Evolutionary conservation across 2,888 invertebrate species (phyloP).

Genomic region (Luperina testacea): DNA sequence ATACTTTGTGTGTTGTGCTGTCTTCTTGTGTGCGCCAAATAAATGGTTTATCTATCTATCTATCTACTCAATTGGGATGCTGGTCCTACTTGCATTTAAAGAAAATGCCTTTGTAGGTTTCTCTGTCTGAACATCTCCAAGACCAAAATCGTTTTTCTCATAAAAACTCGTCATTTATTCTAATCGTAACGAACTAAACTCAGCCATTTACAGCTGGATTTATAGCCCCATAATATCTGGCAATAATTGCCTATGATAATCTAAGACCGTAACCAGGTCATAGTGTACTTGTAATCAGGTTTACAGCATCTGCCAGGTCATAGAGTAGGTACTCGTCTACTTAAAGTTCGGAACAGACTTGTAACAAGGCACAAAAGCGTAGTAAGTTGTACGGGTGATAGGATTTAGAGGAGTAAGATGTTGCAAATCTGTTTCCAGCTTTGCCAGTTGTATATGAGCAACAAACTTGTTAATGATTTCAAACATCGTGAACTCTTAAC

Average conservation of each 20-base stretch:
- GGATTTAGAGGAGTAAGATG: slow-evolving; percentile 7
- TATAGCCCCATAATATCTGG: slow-evolving; percentile 46
- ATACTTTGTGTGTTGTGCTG: no score
- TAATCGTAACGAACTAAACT: slow-evolving; percentile 20
- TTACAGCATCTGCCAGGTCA: slow-evolving; percentile 36
- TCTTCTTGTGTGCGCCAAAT: no score
- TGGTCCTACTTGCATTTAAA: not conserved
- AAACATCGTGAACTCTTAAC: not conserved
- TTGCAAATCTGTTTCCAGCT: slow-evolving; percentile 22
- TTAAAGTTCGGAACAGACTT: slow-evolving; percentile 21
- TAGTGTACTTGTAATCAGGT: slow-evolving; percentile 38
- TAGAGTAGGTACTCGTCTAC: not conserved
- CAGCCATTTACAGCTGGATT: slow-evolving; percentile 32
- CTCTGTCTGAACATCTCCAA: not conserved
- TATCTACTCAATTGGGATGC: no score
- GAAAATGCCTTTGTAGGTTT: not conserved
- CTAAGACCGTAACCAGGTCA: slow-evolving; percentile 41
- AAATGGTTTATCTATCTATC: no score
- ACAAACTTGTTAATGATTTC: slow-evolving; percentile 26
- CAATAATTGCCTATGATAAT: slow-evolving; percentile 46
- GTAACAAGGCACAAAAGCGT: not conserved
- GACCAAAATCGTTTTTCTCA: not conserved
- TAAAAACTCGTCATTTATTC: slow-evolving; percentile 12
- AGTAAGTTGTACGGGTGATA: not conserved
- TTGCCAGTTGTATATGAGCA: not conserved